Evolutionary conservation across 2,113 vertebrate species (phyloP).

Genomic region (Tachycineta bicolor): DNA sequence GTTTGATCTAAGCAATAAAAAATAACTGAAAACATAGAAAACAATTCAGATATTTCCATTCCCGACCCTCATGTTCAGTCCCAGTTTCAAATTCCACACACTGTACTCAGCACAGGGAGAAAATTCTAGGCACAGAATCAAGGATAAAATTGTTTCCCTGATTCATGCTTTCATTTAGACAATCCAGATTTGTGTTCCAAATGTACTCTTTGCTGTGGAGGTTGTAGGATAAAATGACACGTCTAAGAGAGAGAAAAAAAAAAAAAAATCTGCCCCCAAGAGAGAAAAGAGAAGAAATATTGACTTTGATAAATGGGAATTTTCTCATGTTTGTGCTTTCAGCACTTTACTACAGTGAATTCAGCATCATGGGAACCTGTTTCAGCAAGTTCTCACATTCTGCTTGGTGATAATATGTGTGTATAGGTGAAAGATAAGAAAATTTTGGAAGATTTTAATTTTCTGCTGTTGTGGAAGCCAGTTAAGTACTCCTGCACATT

Average conservation of each 20-base stretch:
- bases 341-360: not conserved
- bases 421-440: not conserved
- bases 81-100: not conserved
- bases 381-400: constrained; percentile 10
- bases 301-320: not conserved
- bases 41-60: not conserved
- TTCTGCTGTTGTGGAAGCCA: not conserved
- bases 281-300: not conserved
- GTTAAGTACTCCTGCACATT: not conserved
- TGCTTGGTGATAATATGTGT: not conserved
- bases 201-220: not conserved
- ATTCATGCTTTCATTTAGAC: not conserved
- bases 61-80: not conserved
- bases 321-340: not conserved
- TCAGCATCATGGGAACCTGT: not conserved
- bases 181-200: not conserved
- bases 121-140: not conserved
- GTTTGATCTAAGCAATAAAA: not conserved
- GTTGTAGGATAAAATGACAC: not conserved
- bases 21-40: not conserved
- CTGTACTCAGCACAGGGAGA: not conserved
- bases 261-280: not conserved
- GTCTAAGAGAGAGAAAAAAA: not conserved
- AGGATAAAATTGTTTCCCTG: not conserved
- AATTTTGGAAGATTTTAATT: not conserved